Base-by-base conservation (phyloP, 2,888 invertebrate genomes). In the Linyphia triangularis region DNA sequence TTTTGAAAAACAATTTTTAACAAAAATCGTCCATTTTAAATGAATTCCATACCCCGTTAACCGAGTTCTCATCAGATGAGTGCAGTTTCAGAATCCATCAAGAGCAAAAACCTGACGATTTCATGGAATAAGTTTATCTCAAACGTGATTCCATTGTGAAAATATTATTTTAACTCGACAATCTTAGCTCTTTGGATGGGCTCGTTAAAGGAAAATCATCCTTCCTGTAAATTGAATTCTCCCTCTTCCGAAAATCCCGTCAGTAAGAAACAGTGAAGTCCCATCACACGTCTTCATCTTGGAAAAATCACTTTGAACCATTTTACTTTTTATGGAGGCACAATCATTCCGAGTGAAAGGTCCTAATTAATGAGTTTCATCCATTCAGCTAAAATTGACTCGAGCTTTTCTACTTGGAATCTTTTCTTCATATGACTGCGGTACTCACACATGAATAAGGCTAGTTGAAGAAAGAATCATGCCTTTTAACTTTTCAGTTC, bases 311-410 rank as follows among this genome's bases (percentile, higher is more conserved):
- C 28, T 22, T 22, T 22, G 0, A n/a, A n/a, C 19, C 10, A 24
- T 43, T 22, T 30, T 30, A 30, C n/a, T 24, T 30, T 63, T 63
- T 61, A 40, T 77, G n/a, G n/a, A 19, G 22, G 33, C 61, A 26
- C 28, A 59, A 75, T 28, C 51, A 28, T 22, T 37, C 22, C 16
- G 63, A 77, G 63, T 77, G 61, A 51, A n/a, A 16, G n/a, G 24
- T 10, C 28, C 63, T 77, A 77, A 77, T 77, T 77, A 77, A 77
- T 77, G 77, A 77, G 26, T 63, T 77, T 77, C 63, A 24, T 77
- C 40, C 77, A 63, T 77, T 77, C 63, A 40, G 40, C 40, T 37
- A 40, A 77, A 63, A 77, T 43, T 61, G 77, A 37, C 51, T 43
- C 51, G 3, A 40, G 40, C 9, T 40, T 16, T 40, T n/a, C n/a